These are phyloP conservation scores for Calliphora vomitoria DNA, from an alignment of 2,888 invertebrate genomes.

Conservation along the genomic window DNA sequence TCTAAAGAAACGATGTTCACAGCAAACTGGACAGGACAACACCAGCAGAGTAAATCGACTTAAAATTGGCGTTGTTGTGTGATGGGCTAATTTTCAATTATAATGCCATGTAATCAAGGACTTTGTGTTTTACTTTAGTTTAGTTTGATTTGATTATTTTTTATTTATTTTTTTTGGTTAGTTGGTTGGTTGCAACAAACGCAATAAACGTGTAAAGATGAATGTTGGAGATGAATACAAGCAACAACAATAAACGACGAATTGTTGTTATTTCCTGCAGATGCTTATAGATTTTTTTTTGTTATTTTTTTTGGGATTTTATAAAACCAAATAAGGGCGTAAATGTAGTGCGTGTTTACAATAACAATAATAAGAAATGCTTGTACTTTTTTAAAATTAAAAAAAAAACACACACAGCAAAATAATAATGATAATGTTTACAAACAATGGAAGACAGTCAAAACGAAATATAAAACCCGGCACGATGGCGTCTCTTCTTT, in stretches of 20 bases:
- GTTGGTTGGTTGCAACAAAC: conserved; percentile 14
- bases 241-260: conserved; percentile 44
- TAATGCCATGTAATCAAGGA: conserved; percentile 75
- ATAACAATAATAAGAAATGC: conserved; percentile 66
- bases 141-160: conserved; percentile 12
- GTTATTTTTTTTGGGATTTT: conserved; percentile 16
- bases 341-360: conserved; percentile 72
- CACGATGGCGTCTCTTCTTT: conserved; percentile 53
- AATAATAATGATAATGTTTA: conserved; percentile 40
- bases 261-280: conserved; percentile 51
- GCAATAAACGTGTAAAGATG: conserved; percentile 53
- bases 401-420: not conserved
- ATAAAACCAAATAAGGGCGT: conserved; percentile 70
- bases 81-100: conserved; percentile 74
- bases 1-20: conserved; percentile 21
- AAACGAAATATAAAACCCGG: conserved; percentile 37
- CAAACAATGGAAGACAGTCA: conserved; percentile 31
- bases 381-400: conserved; percentile 27
- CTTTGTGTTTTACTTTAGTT: conserved; percentile 47
- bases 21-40: conserved; percentile 5
- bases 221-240: conserved; percentile 44
- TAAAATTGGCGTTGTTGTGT: conserved; percentile 47
- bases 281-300: conserved; percentile 43
- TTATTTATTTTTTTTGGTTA: not conserved
- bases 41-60: not conserved